Percentiles rank a stretch among this genome's conserved stretches.
These are phyloP conservation scores for Trachymyrmex cornetzi DNA, from an alignment of 1,140 invertebrate species.

Conservation along the genomic window DNA sequence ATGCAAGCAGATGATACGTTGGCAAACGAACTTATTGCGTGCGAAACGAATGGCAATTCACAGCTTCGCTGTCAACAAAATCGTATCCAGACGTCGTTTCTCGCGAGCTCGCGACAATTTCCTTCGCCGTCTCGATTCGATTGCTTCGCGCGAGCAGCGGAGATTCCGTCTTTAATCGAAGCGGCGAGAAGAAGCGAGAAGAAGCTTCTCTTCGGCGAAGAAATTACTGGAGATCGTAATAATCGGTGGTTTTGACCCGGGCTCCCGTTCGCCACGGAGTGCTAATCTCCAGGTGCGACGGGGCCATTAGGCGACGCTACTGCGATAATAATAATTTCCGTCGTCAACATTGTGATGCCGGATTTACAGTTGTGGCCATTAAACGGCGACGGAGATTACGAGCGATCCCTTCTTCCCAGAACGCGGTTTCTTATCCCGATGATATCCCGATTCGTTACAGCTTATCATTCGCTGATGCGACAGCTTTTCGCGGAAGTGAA, in stretches of 20 bases:
- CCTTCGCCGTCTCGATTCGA: not conserved
- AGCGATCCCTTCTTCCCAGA: conserved; percentile 17
- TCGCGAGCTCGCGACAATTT: conserved; percentile 16
- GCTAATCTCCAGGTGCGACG: conserved; percentile 42
- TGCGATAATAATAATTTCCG: conserved; percentile 38
- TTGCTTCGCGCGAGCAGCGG: not conserved
- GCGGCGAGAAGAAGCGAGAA: not conserved
- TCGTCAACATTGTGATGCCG: conserved; percentile 25
- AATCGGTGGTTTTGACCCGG: conserved; percentile 27
- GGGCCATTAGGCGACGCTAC: conserved; percentile 7
- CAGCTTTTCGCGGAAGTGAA: conserved; percentile 38
- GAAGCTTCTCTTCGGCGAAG: conserved; percentile 38
- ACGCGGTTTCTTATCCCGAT: conserved; percentile 42
- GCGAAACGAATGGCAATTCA: conserved; percentile 15
- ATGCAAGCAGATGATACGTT: not conserved
- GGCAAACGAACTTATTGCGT: not conserved
- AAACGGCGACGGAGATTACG: conserved; percentile 27
- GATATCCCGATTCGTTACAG: conserved; percentile 50
- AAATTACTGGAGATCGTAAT: conserved; percentile 23
- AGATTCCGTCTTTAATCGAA: conserved; percentile 19
- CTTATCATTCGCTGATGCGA: conserved; percentile 50
- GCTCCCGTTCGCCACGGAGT: not conserved
- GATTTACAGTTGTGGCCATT: conserved; percentile 54
- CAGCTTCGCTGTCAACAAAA: not conserved
- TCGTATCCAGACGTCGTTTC: not conserved